Conservation (phyloP, 2,113 vertebrate species). For the Machaerirhynchus nigripectus region DNA sequence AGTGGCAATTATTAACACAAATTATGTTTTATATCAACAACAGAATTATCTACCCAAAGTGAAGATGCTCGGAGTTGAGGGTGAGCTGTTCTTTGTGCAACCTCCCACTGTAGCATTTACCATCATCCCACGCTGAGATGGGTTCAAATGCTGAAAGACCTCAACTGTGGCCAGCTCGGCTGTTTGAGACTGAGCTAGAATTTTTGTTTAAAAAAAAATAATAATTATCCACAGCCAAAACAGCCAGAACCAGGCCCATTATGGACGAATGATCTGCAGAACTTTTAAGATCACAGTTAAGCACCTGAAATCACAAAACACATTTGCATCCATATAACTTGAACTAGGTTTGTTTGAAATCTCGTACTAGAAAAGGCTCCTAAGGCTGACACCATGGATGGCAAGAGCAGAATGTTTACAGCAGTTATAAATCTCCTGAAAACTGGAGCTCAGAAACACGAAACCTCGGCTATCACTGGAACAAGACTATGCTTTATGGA, state of each 20-base stretch:
- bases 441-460: slow-evolving; percentile 65
- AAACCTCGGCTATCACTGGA: slow-evolving; percentile 55
- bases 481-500: slow-evolving; percentile 57
- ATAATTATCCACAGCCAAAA: slow-evolving; percentile 17
- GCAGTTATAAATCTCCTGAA: slow-evolving; percentile 67
- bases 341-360: slow-evolving; percentile 48
- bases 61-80: not conserved
- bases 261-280: slow-evolving; percentile 62
- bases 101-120: not conserved
- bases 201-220: not conserved
- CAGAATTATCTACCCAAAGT: not conserved
- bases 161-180: not conserved
- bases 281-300: slow-evolving; percentile 62
- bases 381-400: slow-evolving; percentile 56
- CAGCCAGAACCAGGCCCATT: slow-evolving; percentile 38
- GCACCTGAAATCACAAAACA: slow-evolving; percentile 66
- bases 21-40: not conserved
- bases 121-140: not conserved
- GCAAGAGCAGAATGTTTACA: slow-evolving; percentile 61
- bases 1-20: not conserved
- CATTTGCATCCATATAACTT: slow-evolving; percentile 64
- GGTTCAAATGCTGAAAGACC: not conserved
- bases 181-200: not conserved
- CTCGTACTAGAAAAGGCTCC: slow-evolving; percentile 57
- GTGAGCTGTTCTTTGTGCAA: not conserved